phyloP scores from a whole-genome alignment of 2,888 invertebrate genomes.

The Cordilura impudica region DNA sequence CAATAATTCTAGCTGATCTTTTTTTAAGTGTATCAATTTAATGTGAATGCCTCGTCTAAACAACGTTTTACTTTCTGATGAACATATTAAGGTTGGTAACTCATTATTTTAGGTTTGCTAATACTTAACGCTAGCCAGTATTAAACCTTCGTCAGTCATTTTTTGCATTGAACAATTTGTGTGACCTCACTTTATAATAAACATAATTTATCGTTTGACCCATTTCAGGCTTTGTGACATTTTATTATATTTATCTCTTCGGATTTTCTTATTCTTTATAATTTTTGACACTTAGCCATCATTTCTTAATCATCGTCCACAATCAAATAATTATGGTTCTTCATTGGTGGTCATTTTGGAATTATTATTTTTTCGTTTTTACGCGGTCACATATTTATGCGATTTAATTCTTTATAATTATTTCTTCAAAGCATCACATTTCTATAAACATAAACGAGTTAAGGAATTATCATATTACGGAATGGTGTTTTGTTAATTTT shows the following conservation, averaged over 20 bases:
- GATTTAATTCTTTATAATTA: conserved; percentile 56
- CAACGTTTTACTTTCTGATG: too few species aligned
- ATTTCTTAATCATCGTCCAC: conserved; percentile 4
- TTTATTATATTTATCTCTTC: conserved; percentile 10
- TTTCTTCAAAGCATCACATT: conserved; percentile 43
- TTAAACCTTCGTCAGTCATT: too few species aligned
- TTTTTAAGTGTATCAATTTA: too few species aligned
- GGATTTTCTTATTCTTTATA: not conserved
- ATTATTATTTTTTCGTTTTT: conserved; percentile 32
- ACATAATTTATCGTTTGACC: not conserved
- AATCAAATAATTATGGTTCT: not conserved
- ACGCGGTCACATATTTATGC: conserved; percentile 23
- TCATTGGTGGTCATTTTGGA: conserved; percentile 48
- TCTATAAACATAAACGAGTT: conserved; percentile 57
- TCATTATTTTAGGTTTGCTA: too few species aligned
- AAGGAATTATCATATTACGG: conserved; percentile 60
- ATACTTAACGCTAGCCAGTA: too few species aligned
- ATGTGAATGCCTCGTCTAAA: too few species aligned
- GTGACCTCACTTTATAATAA: too few species aligned
- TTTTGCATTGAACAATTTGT: too few species aligned
- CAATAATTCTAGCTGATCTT: too few species aligned
- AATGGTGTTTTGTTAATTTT: conserved; percentile 56
- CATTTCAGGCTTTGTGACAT: not conserved
- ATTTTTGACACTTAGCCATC: conserved; percentile 19
- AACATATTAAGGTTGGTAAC: too few species aligned